Evolutionary conservation across 2,797 vertebrate genomes (phyloP), one percentile per base, ranked within the genome.

Genomic region (Mormyrus hasselquistii): DNA sequence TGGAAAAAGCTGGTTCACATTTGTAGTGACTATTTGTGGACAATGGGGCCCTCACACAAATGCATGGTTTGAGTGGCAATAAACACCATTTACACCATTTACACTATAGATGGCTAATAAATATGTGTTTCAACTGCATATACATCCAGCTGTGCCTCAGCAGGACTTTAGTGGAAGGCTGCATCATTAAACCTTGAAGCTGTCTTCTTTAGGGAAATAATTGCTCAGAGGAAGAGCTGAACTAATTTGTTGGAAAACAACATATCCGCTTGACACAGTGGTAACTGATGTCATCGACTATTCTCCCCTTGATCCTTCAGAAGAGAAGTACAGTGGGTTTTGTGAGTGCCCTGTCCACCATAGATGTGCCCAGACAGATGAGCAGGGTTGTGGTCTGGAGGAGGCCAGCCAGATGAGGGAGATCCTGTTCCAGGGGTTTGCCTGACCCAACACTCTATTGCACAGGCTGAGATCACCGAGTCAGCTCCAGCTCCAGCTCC

Each of bases 141-240:
- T 93, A 92, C 92, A 91, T 91, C 55, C 86, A 90, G 90, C 91
- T 92, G 90, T 90, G 89, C 92, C 93, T 92, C 86, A 89, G 91
- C 91, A 91, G 90, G 87, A 49, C 29, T 88, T 90, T 89, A 73
- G 85, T 82, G 52, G 49, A 87, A 90, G 82, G 52, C 19, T 10
- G 90, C 91, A 92, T 94, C 90, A 93, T 91, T 91, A 91, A 91
- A 91, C 93, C 94, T 94, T 93, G 93, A 94, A 93, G 87, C 93
- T 93, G 93, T 92, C 95, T 94, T 95, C 95, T 95, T 92, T 95
- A 93, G 94, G 95, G 89, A 94, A 95, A 93, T 94, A 94, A 95
- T 92, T 93, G 94, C 94, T 94, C 92, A 89, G 94, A 93, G 95
- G 94, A 88, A 93, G 95, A 93, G 92, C 91, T 91, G 92, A 95